phyloP scores from a whole-genome alignment of 2,888 invertebrate genomes.

The Aricia artaxerxes region DNA sequence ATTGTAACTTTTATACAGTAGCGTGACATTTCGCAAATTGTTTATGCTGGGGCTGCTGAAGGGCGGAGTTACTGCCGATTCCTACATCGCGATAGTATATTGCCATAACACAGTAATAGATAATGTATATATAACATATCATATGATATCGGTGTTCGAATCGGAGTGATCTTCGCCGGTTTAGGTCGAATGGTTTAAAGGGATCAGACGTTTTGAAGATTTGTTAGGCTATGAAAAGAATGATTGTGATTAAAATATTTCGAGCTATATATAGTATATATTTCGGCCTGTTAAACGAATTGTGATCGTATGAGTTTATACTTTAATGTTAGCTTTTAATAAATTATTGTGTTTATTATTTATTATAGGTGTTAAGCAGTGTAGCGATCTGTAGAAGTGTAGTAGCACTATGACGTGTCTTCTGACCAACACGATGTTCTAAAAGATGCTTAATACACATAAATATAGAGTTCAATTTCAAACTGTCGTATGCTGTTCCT shows the following conservation, averaged over 20 bases:
- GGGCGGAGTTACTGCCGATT: slow-evolving; percentile 5
- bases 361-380: slow-evolving; percentile 9
- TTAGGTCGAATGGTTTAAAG: slow-evolving; percentile 25
- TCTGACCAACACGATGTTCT: slow-evolving; percentile 35
- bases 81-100: slow-evolving; percentile 1
- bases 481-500: slow-evolving; percentile 32
- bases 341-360: slow-evolving; percentile 4
- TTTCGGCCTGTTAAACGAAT: slow-evolving; percentile 27
- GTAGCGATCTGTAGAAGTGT: slow-evolving; percentile 48
- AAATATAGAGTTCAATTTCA: slow-evolving; percentile 30
- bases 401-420: slow-evolving; percentile 42
- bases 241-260: slow-evolving; percentile 30
- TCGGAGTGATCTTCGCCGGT: slow-evolving; percentile 17
- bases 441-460: slow-evolving; percentile 32
- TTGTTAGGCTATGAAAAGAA: slow-evolving; percentile 27
- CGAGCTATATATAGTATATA: slow-evolving; percentile 27
- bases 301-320: slow-evolving; percentile 20
- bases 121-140: slow-evolving; percentile 29
- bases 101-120: slow-evolving; percentile 3
- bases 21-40: not conserved
- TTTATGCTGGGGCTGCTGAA: not conserved
- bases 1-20: not conserved
- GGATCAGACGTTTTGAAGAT: slow-evolving; percentile 22
- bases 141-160: slow-evolving; percentile 1
- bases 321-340: slow-evolving; percentile 10